These are phyloP conservation scores for Galerucella pusilla DNA, from an alignment of 2,888 invertebrate genomes.

Conservation along the genomic window DNA sequence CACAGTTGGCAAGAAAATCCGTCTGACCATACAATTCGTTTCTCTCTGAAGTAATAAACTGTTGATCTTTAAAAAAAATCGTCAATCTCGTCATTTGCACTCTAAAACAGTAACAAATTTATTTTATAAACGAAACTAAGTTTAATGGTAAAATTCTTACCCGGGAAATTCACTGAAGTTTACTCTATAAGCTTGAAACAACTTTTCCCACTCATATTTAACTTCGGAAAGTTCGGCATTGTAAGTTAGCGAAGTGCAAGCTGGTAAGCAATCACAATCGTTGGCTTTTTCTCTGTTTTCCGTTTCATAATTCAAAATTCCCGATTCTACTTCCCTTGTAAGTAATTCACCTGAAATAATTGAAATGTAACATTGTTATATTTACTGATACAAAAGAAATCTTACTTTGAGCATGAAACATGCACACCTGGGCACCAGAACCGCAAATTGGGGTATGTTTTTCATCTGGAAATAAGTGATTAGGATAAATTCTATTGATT, in stretches of 20 bases:
- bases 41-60: conserved; percentile 69
- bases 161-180: conserved; percentile 62
- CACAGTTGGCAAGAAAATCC: conserved; percentile 71
- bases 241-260: conserved; percentile 77
- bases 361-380: not conserved
- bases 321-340: conserved; percentile 66
- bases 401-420: conserved; percentile 70
- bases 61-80: conserved; percentile 78
- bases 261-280: conserved; percentile 70
- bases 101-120: conserved; percentile 57
- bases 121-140: not conserved
- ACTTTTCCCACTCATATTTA: conserved; percentile 72
- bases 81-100: conserved; percentile 71
- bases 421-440: conserved; percentile 68
- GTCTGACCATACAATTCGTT: conserved; percentile 70
- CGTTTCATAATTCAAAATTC: conserved; percentile 52
- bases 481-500: too few relatives aligned
- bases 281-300: conserved; percentile 47
- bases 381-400: conserved; percentile 37
- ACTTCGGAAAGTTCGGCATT: conserved; percentile 80
- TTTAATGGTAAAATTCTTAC: conserved; percentile 47
- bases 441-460: conserved; percentile 70
- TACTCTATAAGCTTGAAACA: conserved; percentile 68
- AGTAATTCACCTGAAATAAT: conserved; percentile 66
- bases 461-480: conserved; percentile 64